A percentile compares a stretch with the other conserved stretches of the same genome.
Evolutionary conservation across 2,888 invertebrate species (phyloP).

Genomic region (Zaprionus obscuricornis): DNA sequence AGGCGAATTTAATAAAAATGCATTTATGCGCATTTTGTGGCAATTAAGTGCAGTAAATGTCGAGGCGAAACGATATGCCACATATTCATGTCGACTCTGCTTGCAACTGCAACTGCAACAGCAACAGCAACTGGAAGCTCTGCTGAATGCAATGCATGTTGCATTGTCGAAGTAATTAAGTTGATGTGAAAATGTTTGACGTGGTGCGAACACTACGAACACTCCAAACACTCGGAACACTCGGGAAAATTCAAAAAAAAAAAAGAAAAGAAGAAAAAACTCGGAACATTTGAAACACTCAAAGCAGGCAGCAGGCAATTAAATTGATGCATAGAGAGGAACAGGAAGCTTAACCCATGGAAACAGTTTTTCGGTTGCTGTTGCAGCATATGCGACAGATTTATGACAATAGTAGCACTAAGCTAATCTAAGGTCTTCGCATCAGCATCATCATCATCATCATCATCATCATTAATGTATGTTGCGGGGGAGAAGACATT

Average conservation of each 20-base stretch:
- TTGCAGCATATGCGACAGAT: slow-evolving; percentile 55
- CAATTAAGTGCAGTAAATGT: slow-evolving; percentile 63
- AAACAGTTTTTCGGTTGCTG: too few species aligned
- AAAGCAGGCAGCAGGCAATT: slow-evolving; percentile 69
- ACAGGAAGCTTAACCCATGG: slow-evolving; percentile 58
- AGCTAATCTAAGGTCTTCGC: slow-evolving; percentile 22
- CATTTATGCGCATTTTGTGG: slow-evolving; percentile 65
- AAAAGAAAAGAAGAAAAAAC: too few species aligned
- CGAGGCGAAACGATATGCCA: slow-evolving; percentile 16
- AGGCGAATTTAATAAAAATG: slow-evolving; percentile 68
- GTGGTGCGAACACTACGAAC: slow-evolving; percentile 68
- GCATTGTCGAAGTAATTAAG: slow-evolving; percentile 54
- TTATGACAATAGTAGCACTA: slow-evolving; percentile 52
- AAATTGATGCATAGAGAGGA: slow-evolving; percentile 58
- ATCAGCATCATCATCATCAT: too few species aligned
- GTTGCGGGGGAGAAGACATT: too few species aligned
- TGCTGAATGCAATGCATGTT: slow-evolving; percentile 19
- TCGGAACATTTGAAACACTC: too few species aligned
- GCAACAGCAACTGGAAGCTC: slow-evolving; percentile 7
- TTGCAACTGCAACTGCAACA: slow-evolving; percentile 2
- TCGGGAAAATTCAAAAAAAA: too few species aligned
- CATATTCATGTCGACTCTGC: too few species aligned
- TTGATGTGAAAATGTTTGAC: slow-evolving; percentile 65
- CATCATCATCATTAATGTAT: too few species aligned
- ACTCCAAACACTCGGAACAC: too few species aligned